phyloP scores from a whole-genome alignment of 1,140 invertebrate species.

The Teleogryllus occipitalis region DNA sequence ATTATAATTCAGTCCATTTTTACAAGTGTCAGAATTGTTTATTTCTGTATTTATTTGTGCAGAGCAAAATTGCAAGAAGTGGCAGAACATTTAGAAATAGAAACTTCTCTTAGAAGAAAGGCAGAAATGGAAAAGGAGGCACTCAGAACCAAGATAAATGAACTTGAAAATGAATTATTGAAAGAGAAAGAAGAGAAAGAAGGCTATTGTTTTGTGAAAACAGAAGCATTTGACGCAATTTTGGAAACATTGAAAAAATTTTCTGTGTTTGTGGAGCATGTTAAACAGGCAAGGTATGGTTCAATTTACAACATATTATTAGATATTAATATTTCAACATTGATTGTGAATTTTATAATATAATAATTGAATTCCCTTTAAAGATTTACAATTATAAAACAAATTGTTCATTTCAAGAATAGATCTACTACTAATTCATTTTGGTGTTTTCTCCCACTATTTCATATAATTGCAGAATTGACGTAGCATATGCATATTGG shows the following conservation, averaged over 20 bases:
- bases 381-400: no score
- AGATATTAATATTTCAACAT: no score
- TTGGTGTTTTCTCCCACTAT: no score
- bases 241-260: neutral
- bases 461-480: no score
- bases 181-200: neutral
- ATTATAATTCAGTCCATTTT: neutral
- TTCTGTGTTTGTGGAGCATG: neutral
- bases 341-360: no score
- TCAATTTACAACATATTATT: neutral
- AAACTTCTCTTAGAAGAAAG: neutral
- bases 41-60: neutral
- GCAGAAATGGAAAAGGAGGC: neutral
- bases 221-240: neutral
- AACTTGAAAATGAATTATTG: neutral
- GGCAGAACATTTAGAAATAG: neutral
- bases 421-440: no score
- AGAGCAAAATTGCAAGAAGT: neutral
- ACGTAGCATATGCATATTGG: no score
- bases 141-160: neutral
- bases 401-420: no score
- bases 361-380: no score
- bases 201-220: neutral
- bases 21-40: neutral
- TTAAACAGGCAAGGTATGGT: neutral